These are phyloP conservation scores for Echiichthys vipera DNA, from an alignment of 2,797 vertebrate genomes.

Conservation along the genomic window DNA sequence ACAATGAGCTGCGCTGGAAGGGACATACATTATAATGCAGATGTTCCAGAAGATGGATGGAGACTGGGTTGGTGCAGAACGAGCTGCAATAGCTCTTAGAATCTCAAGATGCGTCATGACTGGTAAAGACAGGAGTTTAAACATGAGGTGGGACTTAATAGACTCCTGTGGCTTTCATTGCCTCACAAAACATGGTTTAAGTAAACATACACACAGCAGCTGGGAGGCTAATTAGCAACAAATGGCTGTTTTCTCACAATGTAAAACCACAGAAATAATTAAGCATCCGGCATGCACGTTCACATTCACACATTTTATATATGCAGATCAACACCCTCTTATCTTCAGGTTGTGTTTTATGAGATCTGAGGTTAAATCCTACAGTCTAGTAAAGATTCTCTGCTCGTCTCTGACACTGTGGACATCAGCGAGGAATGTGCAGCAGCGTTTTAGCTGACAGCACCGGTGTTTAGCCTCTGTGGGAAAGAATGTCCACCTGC, in stretches of 20 bases:
- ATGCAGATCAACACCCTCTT: conserved; percentile 24
- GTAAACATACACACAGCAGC: conserved; percentile 58
- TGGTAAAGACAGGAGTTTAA: conserved; percentile 25
- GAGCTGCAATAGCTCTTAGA: conserved; percentile 9
- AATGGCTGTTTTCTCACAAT: conserved; percentile 37
- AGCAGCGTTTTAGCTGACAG: conserved; percentile 37
- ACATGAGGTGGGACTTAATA: conserved; percentile 36
- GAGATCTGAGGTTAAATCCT: neutral
- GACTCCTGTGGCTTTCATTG: conserved; percentile 53
- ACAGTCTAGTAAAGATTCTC: neutral
- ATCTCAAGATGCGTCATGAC: neutral
- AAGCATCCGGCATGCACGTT: neutral
- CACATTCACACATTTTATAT: neutral
- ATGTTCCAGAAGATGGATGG: conserved; percentile 27
- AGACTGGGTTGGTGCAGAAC: neutral
- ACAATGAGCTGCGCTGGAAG: conserved; percentile 49
- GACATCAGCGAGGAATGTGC: conserved; percentile 55
- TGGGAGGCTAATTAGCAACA: conserved; percentile 58
- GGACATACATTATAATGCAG: conserved; percentile 36
- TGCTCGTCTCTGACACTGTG: conserved; percentile 24
- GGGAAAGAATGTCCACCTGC: conserved; percentile 56
- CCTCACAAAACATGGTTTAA: conserved; percentile 45
- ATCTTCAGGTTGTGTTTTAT: conserved; percentile 22
- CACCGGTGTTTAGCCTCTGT: conserved; percentile 47
- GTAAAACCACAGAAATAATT: conserved; percentile 11